Evolutionary conservation across 2,113 vertebrate genomes (phyloP), one percentile per base, ranked within the genome.

Genomic region (Machaerirhynchus nigripectus): DNA sequence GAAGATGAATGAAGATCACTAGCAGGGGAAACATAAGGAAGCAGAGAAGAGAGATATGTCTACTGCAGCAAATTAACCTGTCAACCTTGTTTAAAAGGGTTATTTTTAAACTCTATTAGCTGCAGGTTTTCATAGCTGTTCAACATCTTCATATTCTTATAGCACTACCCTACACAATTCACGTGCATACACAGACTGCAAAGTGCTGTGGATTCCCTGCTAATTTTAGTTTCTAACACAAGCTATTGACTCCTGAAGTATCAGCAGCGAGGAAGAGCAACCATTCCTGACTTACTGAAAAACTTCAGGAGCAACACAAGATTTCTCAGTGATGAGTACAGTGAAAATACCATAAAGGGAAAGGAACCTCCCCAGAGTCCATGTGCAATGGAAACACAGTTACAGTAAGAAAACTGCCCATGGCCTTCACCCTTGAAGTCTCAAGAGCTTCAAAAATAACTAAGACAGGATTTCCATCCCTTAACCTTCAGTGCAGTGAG

Each of bases 1-100:
- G 57, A 96, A 97, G 96, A 96, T 96, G 95, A 96, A 96, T 94
- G 96, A 97, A 95, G 93, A 97, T 96, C 95, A 91, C 92, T 95
- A 93, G 90, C 96, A 96, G 80, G 96, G 94, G 96, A 96, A 96
- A 96, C 95, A 92, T 96, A 97, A 96, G 96, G 83, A 94, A 93
- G 90, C 73, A 92, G 80, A 94, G 88, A 88, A 84, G 69, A 96
- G 70, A 96, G 93, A 92, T 87, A 92, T 22, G 49, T 93, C 96
- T 96, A 30, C 83, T 84, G 86, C 86, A 92, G 95, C 92, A 96
- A 97, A 96, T 97, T 96, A 96, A 96, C 94, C 96, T 97, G 96
- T 93, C 96, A 97, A 94, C 96, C 93, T 96, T 96, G 90, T 90
- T 97, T 96, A 95, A 96, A 93, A 96, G 96, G 92, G 88, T 93